These are phyloP conservation scores for Limnothrissa miodon DNA, from an alignment of 2,113 vertebrate species.

Conservation along the genomic window DNA sequence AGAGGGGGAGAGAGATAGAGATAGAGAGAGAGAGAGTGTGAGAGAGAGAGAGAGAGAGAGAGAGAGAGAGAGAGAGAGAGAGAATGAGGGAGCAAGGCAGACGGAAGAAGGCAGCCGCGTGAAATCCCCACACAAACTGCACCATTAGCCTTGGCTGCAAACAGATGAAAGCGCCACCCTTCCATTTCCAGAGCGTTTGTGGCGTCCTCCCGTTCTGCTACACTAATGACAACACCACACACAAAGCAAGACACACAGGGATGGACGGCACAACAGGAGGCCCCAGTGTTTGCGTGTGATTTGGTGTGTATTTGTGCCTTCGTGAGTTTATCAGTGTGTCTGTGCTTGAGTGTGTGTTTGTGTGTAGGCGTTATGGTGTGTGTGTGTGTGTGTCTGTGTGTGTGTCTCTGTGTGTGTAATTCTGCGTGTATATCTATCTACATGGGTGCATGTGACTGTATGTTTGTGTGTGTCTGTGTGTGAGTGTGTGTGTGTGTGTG, in stretches of 20 bases:
- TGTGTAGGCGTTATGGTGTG: background rate
- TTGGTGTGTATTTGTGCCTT: background rate
- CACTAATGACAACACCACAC: constrained; percentile 27
- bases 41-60: background rate
- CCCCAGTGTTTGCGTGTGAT: background rate
- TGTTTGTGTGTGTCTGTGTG: constrained; percentile 36
- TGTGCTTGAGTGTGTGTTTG: background rate
- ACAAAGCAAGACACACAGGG: background rate
- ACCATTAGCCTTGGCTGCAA: constrained; percentile 35
- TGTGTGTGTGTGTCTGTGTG: background rate
- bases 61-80: background rate
- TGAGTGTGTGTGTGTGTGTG: constrained; percentile 33
- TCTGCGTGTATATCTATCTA: background rate
- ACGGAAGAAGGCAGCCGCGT: constrained; percentile 18
- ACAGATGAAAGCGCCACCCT: constrained; percentile 26
- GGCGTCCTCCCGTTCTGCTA: background rate
- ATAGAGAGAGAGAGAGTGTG: background rate
- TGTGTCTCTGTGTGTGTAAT: background rate
- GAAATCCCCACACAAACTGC: constrained; percentile 40
- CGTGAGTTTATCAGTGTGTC: background rate
- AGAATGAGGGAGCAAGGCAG: background rate
- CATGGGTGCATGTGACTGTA: constrained; percentile 28
- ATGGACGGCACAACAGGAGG: background rate
- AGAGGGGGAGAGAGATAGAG: background rate
- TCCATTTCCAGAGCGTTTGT: background rate